Conservation (phyloP, 2,888 invertebrate genomes). For the Timandra comae region DNA sequence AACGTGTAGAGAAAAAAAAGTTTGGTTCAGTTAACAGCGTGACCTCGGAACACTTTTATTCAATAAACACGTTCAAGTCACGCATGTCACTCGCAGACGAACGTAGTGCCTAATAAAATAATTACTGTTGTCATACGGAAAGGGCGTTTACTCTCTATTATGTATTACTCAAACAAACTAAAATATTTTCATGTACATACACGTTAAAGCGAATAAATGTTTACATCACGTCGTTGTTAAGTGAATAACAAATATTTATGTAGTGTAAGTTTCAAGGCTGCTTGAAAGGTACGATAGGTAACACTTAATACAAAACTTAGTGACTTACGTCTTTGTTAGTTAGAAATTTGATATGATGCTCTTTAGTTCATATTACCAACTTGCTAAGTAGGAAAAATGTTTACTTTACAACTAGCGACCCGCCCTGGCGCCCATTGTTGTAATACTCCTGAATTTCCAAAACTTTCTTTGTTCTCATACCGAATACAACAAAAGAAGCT, state of each 20-base stretch:
- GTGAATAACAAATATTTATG: conserved; percentile 24
- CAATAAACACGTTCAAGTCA: conserved; percentile 17
- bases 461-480: no score
- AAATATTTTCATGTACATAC: conserved; percentile 20
- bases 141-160: conserved; percentile 27
- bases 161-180: conserved; percentile 20
- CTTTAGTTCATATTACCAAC: no score
- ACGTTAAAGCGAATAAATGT: conserved; percentile 23
- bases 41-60: conserved; percentile 5
- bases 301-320: background rate
- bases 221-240: conserved; percentile 21
- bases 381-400: no score
- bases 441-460: no score
- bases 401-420: no score
- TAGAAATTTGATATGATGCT: no score
- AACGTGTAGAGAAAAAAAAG: no score
- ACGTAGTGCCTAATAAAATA: conserved; percentile 29
- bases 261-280: conserved; percentile 19
- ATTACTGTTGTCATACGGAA: conserved; percentile 30
- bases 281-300: conserved; percentile 8
- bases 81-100: conserved; percentile 18
- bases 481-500: no score
- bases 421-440: no score
- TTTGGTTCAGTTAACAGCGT: conserved; percentile 11
- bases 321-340: background rate